phyloP scores from a whole-genome alignment of 2,797 vertebrate genomes.

The Crocidura indochinensis region DNA sequence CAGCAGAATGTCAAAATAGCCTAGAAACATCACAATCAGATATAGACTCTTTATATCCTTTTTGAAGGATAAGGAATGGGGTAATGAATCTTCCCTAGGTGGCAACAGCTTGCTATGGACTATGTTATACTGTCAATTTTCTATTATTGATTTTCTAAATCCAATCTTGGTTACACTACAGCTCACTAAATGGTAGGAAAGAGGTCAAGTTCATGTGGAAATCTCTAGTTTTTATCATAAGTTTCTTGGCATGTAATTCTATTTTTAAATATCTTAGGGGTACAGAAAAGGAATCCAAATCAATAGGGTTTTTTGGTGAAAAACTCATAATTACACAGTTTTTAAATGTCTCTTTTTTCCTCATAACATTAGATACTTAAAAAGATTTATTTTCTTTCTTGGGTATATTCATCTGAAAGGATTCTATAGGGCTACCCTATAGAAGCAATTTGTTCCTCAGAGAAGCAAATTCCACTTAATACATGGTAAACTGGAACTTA shows the following conservation, averaged over 20 bases:
- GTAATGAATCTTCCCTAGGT: conserved; percentile 17
- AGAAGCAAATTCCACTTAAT: conserved; percentile 58
- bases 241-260: conserved; percentile 78
- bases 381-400: conserved; percentile 72
- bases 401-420: conserved; percentile 72
- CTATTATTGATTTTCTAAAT: conserved; percentile 14
- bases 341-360: conserved; percentile 47
- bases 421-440: conserved; percentile 65
- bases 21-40: conserved; percentile 1
- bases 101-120: background rate
- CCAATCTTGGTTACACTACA: conserved; percentile 37
- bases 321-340: conserved; percentile 75
- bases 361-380: conserved; percentile 72
- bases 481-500: conserved; percentile 63
- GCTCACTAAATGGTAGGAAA: conserved; percentile 55
- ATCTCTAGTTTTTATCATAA: conserved; percentile 74
- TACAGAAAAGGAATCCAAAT: conserved; percentile 63
- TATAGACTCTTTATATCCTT: conserved; percentile 1
- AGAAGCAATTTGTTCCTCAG: conserved; percentile 16
- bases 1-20: conserved; percentile 11
- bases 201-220: conserved; percentile 60
- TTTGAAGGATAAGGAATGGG: conserved; percentile 14
- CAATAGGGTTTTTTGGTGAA: conserved; percentile 80
- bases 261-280: conserved; percentile 77
- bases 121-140: conserved; percentile 24